A percentile compares a stretch with the other conserved stretches of the same genome.
These are phyloP conservation scores for Spisula solida DNA, from an alignment of 2,888 invertebrate genomes.

Conservation along the genomic window DNA sequence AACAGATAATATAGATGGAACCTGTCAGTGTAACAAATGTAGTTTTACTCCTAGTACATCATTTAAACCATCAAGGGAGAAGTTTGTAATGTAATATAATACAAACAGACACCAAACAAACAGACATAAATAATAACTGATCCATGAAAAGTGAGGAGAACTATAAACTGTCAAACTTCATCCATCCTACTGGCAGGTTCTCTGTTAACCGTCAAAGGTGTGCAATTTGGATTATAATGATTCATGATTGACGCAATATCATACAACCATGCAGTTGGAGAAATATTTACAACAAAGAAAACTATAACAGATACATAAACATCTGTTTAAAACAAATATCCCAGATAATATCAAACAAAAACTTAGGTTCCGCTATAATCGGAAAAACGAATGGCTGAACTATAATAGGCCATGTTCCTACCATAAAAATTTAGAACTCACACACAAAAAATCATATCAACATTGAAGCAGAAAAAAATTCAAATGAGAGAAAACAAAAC, in stretches of 20 bases:
- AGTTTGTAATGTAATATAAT: neutral
- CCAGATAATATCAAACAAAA: neutral
- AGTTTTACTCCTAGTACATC: constrained; percentile 20
- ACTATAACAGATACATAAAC: neutral
- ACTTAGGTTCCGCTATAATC: neutral
- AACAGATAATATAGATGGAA: constrained; percentile 12
- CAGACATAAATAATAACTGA: neutral
- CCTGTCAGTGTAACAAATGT: constrained; percentile 34
- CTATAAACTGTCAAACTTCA: constrained; percentile 13
- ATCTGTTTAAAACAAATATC: constrained; percentile 9
- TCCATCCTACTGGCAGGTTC: neutral
- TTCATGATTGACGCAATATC: neutral
- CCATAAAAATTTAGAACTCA: no score
- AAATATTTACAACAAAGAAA: neutral
- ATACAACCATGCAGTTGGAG: neutral
- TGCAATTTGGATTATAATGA: neutral
- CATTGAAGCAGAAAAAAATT: no score
- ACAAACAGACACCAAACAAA: neutral
- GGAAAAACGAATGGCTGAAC: neutral
- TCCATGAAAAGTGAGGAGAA: neutral
- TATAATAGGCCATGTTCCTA: neutral
- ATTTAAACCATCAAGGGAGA: constrained; percentile 13
- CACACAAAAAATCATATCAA: no score
- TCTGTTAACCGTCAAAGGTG: neutral
- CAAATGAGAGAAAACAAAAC: no score